Percentiles rank a stretch among this genome's conserved stretches.
These are phyloP conservation scores for Pseudorhombus dupliciocellatus DNA, from an alignment of 2,113 vertebrate species.

Conservation along the genomic window DNA sequence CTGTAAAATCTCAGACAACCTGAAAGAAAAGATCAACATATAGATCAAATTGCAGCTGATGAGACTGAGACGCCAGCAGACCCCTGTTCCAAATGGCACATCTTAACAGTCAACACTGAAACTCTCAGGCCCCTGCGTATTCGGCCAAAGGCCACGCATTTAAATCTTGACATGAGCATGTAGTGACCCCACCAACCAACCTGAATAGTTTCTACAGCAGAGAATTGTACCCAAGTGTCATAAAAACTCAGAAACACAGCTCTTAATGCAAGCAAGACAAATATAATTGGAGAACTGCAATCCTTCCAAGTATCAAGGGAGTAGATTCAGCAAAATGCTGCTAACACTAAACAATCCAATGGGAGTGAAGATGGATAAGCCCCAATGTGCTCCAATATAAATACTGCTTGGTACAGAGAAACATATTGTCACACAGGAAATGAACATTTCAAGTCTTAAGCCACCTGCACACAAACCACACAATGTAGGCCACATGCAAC, in stretches of 20 bases:
- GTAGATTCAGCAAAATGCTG: too few species aligned
- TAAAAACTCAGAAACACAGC: neutral
- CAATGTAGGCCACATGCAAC: too few species aligned
- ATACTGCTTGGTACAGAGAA: too few species aligned
- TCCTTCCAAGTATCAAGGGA: too few species aligned
- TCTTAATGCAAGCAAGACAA: neutral
- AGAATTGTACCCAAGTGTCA: neutral
- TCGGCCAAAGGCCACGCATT: constrained; percentile 42
- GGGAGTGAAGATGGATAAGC: too few species aligned
- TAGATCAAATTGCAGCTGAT: neutral
- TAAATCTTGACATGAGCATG: constrained; percentile 37
- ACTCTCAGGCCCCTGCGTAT: constrained; percentile 1
- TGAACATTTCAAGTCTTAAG: too few species aligned
- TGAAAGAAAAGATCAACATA: neutral
- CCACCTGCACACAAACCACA: too few species aligned
- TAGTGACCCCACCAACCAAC: constrained; percentile 38
- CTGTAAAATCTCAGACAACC: constrained; percentile 5
- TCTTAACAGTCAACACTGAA: constrained; percentile 56
- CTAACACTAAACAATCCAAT: too few species aligned
- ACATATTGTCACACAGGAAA: too few species aligned
- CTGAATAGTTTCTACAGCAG: constrained; percentile 28
- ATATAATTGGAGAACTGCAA: neutral
- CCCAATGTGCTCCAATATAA: too few species aligned
- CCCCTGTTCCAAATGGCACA: constrained; percentile 46
- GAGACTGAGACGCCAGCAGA: neutral